Conservation (phyloP, 2,797 vertebrate genomes). For the Molothrus ater region DNA sequence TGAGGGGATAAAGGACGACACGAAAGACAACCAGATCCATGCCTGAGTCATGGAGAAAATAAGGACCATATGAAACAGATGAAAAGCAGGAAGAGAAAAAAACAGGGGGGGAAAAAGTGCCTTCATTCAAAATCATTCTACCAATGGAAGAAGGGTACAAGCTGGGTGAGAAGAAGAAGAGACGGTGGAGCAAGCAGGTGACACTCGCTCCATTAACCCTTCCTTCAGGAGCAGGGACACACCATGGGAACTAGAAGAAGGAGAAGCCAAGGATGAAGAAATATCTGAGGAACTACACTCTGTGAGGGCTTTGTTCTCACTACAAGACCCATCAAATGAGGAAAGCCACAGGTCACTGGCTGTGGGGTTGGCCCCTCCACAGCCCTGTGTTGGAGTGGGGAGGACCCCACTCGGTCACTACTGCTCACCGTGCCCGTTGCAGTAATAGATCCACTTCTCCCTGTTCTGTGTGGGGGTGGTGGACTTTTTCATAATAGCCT, state of each 20-base stretch:
- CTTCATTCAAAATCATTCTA: background rate
- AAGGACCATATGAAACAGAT: background rate
- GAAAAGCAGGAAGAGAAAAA: background rate
- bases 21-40: background rate
- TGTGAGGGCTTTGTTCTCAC: background rate
- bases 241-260: background rate
- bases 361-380: background rate
- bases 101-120: accelerated
- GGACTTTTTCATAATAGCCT: slow-evolving; percentile 90
- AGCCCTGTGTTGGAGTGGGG: accelerated
- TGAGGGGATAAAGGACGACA: background rate
- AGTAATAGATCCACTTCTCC: slow-evolving; percentile 96
- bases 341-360: background rate
- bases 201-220: background rate
- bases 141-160: background rate
- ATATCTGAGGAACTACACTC: background rate
- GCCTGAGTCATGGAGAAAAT: background rate
- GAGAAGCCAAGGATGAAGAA: background rate
- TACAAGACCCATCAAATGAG: background rate
- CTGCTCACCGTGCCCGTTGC: slow-evolving; percentile 91
- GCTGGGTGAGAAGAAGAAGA: background rate
- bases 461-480: slow-evolving; percentile 78
- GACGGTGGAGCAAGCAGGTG: background rate
- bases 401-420: background rate
- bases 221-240: background rate